These are phyloP conservation scores for Sebastes cheni DNA, from an alignment of 2,797 vertebrate genomes.

Conservation along the genomic window DNA sequence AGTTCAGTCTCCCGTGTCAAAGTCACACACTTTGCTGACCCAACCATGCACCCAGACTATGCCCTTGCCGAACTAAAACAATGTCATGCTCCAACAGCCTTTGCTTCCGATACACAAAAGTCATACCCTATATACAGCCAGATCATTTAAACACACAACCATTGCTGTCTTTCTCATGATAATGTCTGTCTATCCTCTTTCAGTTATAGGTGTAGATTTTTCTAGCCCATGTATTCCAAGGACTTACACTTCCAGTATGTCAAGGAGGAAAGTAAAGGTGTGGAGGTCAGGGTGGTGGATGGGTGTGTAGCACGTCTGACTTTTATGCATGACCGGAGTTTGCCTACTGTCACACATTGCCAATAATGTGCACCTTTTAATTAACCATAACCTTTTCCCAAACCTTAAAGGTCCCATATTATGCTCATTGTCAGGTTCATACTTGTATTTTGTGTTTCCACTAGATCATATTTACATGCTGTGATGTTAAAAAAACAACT, in stretches of 20 bases:
- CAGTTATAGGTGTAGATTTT: not conserved
- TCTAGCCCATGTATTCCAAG: not conserved
- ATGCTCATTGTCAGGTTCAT: too few relatives aligned
- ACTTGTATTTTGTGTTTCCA: too few relatives aligned
- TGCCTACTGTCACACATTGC: not conserved
- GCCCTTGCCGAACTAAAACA: not conserved
- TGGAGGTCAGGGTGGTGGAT: not conserved
- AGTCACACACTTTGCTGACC: not conserved
- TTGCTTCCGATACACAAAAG: not conserved
- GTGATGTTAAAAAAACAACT: too few relatives aligned
- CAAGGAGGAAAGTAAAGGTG: not conserved
- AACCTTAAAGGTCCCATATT: too few relatives aligned
- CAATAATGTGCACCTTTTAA: not conserved
- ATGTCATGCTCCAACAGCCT: too few relatives aligned
- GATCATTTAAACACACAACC: too few relatives aligned
- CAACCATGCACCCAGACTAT: not conserved
- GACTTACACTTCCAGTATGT: not conserved
- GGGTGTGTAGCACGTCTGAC: not conserved
- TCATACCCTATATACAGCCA: not conserved
- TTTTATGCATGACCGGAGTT: not conserved
- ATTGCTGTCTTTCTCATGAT: not conserved
- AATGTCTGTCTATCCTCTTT: not conserved
- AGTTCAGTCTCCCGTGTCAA: not conserved
- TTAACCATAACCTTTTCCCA: not conserved
- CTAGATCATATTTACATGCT: too few relatives aligned